Conservation (phyloP, 2,797 vertebrate genomes). For the Alosa sapidissima region DNA sequence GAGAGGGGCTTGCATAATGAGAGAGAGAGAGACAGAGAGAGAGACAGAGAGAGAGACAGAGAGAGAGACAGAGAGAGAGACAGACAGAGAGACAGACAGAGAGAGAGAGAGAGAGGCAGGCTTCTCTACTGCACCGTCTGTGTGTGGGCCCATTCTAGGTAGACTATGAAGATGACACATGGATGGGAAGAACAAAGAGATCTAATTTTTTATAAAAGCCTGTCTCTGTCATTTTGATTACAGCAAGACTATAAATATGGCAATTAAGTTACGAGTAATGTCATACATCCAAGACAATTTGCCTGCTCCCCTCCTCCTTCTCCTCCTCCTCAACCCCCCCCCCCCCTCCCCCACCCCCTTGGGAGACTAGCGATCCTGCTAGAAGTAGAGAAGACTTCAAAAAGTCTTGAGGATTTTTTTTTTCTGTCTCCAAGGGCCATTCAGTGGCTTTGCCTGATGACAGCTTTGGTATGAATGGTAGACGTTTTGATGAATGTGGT, state of each 20-base stretch:
- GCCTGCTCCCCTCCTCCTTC: background rate
- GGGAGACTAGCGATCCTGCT: background rate
- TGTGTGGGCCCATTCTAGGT: background rate
- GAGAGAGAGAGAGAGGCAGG: too few species aligned
- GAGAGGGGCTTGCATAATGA: conserved; percentile 38
- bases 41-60: too few species aligned
- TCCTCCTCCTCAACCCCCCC: background rate
- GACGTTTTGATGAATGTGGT: background rate
- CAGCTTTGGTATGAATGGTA: conserved; percentile 7
- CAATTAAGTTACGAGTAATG: conserved; percentile 39
- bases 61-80: background rate
- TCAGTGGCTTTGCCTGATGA: background rate
- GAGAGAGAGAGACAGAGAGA: too few species aligned
- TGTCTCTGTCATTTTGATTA: conserved; percentile 42
- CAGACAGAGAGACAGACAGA: too few species aligned
- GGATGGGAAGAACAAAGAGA: conserved; percentile 34
- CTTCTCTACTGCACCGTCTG: background rate
- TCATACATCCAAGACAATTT: conserved; percentile 8
- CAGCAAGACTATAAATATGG: conserved; percentile 47
- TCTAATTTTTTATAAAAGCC: conserved; percentile 37
- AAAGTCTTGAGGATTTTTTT: background rate
- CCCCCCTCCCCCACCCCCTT: background rate
- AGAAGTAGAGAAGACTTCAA: background rate
- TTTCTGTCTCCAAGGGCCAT: background rate
- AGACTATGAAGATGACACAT: background rate